Evolutionary conservation across 2,888 invertebrate genomes (phyloP).

Genomic region (Ariolimax columbianus): DNA sequence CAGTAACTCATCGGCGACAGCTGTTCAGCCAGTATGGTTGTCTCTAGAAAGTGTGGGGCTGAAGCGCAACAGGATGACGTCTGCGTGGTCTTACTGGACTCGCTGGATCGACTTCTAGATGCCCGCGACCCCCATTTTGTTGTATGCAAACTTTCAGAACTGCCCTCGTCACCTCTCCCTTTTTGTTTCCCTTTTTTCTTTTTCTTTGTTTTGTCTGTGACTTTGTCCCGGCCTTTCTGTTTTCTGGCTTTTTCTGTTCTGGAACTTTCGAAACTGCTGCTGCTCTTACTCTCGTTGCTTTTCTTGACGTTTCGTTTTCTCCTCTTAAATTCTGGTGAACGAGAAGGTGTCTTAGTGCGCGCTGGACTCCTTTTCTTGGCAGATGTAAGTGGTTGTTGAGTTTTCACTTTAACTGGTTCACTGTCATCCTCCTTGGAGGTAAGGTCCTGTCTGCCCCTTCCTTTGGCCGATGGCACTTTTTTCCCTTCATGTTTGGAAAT

Average conservation of each 20-base stretch:
- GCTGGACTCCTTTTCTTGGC: neutral
- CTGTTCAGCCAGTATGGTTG: neutral
- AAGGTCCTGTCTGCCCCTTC: neutral
- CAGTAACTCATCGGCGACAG: neutral
- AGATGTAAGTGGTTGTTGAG: neutral
- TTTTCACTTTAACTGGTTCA: neutral
- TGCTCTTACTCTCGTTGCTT: neutral
- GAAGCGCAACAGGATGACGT: neutral
- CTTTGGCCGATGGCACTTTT: neutral
- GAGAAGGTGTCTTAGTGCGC: neutral
- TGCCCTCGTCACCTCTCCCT: neutral
- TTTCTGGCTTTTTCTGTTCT: slow-evolving; percentile 11
- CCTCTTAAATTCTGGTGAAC: slow-evolving; percentile 27
- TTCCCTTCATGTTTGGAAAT: neutral
- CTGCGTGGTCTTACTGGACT: slow-evolving; percentile 7
- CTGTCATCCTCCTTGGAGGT: neutral
- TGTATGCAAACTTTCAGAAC: neutral
- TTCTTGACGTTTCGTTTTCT: slow-evolving; percentile 3
- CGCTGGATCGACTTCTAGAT: neutral
- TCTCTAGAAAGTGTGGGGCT: neutral
- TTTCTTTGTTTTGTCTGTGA: slow-evolving; percentile 35
- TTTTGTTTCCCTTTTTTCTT: slow-evolving; percentile 34
- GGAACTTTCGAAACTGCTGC: neutral
- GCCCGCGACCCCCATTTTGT: neutral
- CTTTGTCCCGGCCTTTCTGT: slow-evolving; percentile 18